A percentile compares a stretch with the other conserved stretches of the same genome.
These are phyloP conservation scores for Trachythela sp. DNA, from an alignment of 64 coral and sea anemone genomes.

Conservation along the genomic window DNA sequence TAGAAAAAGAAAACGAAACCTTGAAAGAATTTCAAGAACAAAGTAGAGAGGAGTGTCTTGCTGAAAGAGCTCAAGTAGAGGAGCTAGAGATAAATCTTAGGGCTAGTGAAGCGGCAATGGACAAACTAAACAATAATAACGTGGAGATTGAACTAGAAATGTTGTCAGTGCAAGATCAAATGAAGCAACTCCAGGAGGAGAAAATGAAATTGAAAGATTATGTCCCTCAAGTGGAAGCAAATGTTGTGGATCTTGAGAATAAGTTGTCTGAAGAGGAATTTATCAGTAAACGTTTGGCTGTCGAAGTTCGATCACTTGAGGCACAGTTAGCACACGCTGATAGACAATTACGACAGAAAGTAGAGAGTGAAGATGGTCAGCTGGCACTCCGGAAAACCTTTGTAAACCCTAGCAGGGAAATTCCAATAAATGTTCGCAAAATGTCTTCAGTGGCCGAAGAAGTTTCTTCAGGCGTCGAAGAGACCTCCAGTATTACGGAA, in stretches of 20 bases:
- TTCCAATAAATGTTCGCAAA: background rate
- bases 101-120: background rate
- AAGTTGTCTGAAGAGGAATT: slow-evolving; percentile 1
- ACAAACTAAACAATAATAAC: background rate
- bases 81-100: background rate
- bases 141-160: background rate
- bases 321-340: background rate
- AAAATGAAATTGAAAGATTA: background rate
- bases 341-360: background rate
- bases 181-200: background rate
- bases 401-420: background rate
- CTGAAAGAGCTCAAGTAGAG: background rate
- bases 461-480: background rate
- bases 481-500: background rate
- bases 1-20: background rate
- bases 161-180: background rate
- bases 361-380: background rate
- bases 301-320: background rate
- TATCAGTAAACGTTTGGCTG: background rate
- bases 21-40: background rate
- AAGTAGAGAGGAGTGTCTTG: background rate
- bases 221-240: background rate
- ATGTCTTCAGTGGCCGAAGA: background rate
- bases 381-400: no score
- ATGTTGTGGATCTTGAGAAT: background rate